These are phyloP conservation scores for Neria commutata DNA, from an alignment of 2,888 invertebrate species.

Conservation along the genomic window DNA sequence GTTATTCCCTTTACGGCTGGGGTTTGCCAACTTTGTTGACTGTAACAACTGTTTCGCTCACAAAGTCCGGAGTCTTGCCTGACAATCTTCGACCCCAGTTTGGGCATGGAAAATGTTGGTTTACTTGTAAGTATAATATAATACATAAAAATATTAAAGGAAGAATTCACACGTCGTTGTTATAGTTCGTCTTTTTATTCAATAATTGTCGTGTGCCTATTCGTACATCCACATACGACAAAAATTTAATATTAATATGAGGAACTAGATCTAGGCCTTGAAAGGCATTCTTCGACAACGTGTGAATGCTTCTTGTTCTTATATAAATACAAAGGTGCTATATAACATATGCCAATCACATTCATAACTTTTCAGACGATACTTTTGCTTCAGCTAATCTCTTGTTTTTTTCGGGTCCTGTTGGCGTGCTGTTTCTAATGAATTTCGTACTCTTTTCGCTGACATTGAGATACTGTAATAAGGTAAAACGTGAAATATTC, in stretches of 20 bases:
- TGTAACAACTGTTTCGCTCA: constrained; percentile 65
- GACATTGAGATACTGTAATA: constrained; percentile 73
- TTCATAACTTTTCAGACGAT: constrained; percentile 43
- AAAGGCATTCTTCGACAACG: too few relatives aligned
- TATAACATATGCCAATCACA: too few relatives aligned
- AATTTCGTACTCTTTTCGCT: constrained; percentile 73
- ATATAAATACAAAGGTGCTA: too few relatives aligned
- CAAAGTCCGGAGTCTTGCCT: constrained; percentile 64
- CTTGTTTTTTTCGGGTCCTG: constrained; percentile 71
- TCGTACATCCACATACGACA: too few relatives aligned
- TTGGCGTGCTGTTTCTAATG: constrained; percentile 69
- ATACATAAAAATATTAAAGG: background rate
- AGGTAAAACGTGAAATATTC: constrained; percentile 76
- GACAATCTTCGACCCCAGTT: constrained; percentile 67
- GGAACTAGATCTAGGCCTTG: too few relatives aligned
- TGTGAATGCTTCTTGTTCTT: too few relatives aligned
- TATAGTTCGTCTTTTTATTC: too few relatives aligned
- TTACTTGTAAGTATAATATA: constrained; percentile 55
- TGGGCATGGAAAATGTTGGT: constrained; percentile 71
- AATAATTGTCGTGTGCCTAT: too few relatives aligned
- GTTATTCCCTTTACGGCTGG: constrained; percentile 77
- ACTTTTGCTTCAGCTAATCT: constrained; percentile 58
- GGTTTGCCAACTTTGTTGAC: constrained; percentile 68
- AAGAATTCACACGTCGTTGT: background rate
- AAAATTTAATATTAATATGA: too few relatives aligned